phyloP scores from a whole-genome alignment of 1,140 invertebrate species.

The Agrilus planipennis region DNA sequence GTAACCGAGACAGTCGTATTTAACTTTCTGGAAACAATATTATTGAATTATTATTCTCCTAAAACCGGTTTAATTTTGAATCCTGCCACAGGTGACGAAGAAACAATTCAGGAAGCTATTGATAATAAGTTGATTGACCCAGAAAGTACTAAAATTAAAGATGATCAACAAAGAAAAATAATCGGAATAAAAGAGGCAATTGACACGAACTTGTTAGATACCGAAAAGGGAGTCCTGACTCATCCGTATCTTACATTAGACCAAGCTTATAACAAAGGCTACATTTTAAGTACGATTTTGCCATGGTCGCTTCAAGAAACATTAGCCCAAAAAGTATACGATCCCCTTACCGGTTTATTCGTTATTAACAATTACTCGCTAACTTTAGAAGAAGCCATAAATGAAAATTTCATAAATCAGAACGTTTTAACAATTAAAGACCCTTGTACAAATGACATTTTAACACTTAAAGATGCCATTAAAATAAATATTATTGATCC shows the following conservation, averaged over 20 bases:
- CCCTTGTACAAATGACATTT: constrained; percentile 60
- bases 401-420: constrained; percentile 59
- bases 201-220: constrained; percentile 54
- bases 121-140: constrained; percentile 59
- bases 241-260: constrained; percentile 61
- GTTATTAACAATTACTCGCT: constrained; percentile 53
- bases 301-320: constrained; percentile 78
- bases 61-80: constrained; percentile 67
- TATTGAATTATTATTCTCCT: constrained; percentile 66
- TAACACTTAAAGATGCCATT: constrained; percentile 72
- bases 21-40: constrained; percentile 61
- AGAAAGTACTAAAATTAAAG: constrained; percentile 56
- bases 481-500: constrained; percentile 69
- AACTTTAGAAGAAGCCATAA: constrained; percentile 70
- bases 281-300: constrained; percentile 59
- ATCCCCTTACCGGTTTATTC: constrained; percentile 61
- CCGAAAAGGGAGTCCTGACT: constrained; percentile 52
- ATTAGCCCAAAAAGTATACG: constrained; percentile 68
- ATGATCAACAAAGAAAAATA: constrained; percentile 55
- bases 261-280: constrained; percentile 64
- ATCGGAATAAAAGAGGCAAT: constrained; percentile 57
- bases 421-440: constrained; percentile 72
- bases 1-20: constrained; percentile 56
- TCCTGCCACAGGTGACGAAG: constrained; percentile 61
- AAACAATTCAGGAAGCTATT: constrained; percentile 61